Percentiles rank a stretch among this genome's conserved stretches.
Conservation (phyloP, 2,888 invertebrate genomes). For the Agrochola lychnidis region DNA sequence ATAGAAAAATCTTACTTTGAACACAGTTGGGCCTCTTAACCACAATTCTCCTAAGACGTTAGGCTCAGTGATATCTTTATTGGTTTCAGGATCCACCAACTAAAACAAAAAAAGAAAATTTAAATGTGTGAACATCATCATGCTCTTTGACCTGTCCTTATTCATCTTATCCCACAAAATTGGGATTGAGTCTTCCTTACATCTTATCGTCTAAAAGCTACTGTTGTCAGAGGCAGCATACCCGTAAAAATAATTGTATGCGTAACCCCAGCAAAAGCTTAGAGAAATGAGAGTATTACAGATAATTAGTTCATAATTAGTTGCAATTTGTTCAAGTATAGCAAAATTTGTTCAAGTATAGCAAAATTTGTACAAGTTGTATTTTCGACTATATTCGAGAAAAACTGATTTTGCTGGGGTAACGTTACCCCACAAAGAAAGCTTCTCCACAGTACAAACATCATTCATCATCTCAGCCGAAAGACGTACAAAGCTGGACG, state of each 20-base stretch:
- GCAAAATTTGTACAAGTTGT: no score
- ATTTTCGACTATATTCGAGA: no score
- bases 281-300: no score
- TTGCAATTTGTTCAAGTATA: no score
- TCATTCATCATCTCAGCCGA: background rate
- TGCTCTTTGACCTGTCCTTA: background rate
- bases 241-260: background rate
- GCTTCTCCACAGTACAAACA: no score
- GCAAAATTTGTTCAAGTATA: no score
- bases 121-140: background rate
- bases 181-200: background rate
- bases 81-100: slow-evolving; percentile 82
- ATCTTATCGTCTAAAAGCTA: background rate
- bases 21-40: slow-evolving; percentile 78
- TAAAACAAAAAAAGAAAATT: slow-evolving; percentile 61
- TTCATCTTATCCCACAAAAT: no score
- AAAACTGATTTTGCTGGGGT: no score
- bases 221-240: background rate
- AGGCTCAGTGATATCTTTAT: slow-evolving; percentile 76
- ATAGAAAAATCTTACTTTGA: slow-evolving; percentile 71
- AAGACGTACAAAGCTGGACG: background rate
- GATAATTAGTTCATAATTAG: no score
- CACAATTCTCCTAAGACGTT: slow-evolving; percentile 84
- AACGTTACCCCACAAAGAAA: no score
- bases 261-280: no score